phyloP scores from a whole-genome alignment of 2,888 invertebrate species.

The Drosophila hamatofila region DNA sequence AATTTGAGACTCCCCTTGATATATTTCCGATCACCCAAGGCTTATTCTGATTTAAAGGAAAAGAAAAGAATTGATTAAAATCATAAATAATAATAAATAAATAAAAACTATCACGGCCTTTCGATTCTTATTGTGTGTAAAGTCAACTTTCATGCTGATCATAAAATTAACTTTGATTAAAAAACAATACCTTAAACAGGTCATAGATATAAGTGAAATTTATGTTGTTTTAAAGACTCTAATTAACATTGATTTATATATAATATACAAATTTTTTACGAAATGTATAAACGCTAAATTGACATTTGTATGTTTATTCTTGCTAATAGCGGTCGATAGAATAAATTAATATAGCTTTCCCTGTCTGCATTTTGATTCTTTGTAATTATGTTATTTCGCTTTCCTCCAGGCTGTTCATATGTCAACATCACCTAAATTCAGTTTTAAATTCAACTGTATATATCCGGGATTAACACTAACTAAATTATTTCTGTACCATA shows the following conservation, averaged over 20 bases:
- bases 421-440: neutral
- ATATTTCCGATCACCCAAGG: too few species aligned
- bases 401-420: neutral
- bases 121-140: neutral
- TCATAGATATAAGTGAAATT: neutral
- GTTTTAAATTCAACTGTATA: neutral
- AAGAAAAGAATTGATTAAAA: neutral
- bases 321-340: neutral
- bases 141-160: neutral
- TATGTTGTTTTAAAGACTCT: neutral
- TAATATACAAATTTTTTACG: neutral
- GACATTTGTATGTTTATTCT: neutral
- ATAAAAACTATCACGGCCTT: neutral
- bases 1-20: neutral
- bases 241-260: neutral
- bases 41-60: too few species aligned
- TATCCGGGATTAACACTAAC: neutral
- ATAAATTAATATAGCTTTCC: constrained; percentile 3
- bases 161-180: neutral
- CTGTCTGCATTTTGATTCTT: neutral
- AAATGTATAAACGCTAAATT: neutral
- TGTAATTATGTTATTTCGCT: neutral
- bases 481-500: neutral
- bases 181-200: neutral
- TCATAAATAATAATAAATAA: too few species aligned